A percentile compares a stretch with the other conserved stretches of the same genome.
Conservation (phyloP, 2,797 vertebrate species). For the Sebastes vulpes region DNA sequence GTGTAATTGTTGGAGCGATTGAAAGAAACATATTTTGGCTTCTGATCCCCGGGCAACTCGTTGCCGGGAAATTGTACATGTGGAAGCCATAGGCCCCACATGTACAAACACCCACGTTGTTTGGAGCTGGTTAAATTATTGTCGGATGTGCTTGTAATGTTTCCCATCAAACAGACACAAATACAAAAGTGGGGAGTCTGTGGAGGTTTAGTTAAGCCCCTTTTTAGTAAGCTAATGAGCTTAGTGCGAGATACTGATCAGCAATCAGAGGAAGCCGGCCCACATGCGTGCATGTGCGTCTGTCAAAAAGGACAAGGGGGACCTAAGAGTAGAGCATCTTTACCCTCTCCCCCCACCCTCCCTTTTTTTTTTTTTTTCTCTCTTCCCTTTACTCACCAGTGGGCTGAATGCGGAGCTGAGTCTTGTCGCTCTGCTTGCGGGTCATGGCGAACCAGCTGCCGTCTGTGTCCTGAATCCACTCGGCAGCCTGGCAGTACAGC, state of each 20-base stretch:
- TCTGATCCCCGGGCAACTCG: conserved; percentile 42
- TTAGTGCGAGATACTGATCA: conserved; percentile 81
- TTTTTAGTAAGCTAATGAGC: conserved; percentile 82
- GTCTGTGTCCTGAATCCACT: conserved; percentile 97
- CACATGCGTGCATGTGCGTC: conserved; percentile 43
- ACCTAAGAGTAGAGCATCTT: conserved; percentile 25
- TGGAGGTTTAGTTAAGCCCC: conserved; percentile 76
- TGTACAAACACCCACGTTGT: conserved; percentile 32
- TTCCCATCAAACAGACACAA: conserved; percentile 65
- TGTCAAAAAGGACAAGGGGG: conserved; percentile 50
- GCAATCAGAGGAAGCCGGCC: conserved; percentile 69
- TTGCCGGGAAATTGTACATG: conserved; percentile 41
- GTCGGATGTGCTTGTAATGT: conserved; percentile 66
- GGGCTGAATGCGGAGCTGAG: conserved; percentile 92
- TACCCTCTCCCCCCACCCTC: not conserved
- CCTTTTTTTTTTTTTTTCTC: not conserved
- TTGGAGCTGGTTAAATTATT: conserved; percentile 49
- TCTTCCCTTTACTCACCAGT: conserved; percentile 86
- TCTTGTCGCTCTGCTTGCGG: conserved; percentile 92
- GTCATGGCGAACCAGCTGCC: conserved; percentile 95
- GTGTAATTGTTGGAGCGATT: conserved; percentile 19
- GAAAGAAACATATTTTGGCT: conserved; percentile 29
- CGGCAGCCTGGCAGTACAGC: conserved; percentile 94
- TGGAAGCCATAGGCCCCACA: conserved; percentile 23
- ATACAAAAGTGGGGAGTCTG: conserved; percentile 69